A percentile compares a stretch with the other conserved stretches of the same genome.
These are phyloP conservation scores for Cataglyphis rosenhaueri DNA, from an alignment of 2,888 invertebrate species.

Conservation along the genomic window DNA sequence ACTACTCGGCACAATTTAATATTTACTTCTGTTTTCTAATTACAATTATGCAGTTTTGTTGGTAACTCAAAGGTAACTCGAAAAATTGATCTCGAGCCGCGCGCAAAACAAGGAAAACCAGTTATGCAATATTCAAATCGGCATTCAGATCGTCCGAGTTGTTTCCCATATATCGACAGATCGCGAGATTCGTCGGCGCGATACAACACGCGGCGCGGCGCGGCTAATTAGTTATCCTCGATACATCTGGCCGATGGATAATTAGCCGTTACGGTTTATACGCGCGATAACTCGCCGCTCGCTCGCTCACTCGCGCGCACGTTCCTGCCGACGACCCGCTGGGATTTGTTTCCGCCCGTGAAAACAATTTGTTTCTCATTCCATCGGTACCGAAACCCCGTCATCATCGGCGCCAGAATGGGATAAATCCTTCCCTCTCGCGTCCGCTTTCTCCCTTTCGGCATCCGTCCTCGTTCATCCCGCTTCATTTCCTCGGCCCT, in stretches of 20 bases:
- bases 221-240: slow-evolving; percentile 53
- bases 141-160: not conserved
- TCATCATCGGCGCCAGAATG: slow-evolving; percentile 59
- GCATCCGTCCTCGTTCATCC: slow-evolving; percentile 55
- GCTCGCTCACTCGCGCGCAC: slow-evolving; percentile 22
- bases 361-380: slow-evolving; percentile 58
- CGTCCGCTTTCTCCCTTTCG: slow-evolving; percentile 44
- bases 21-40: not conserved
- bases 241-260: slow-evolving; percentile 55
- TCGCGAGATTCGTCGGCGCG: slow-evolving; percentile 49
- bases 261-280: slow-evolving; percentile 51
- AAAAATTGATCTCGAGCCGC: not conserved
- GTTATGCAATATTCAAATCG: not conserved
- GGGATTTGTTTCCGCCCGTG: slow-evolving; percentile 59
- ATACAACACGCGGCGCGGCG: slow-evolving; percentile 48
- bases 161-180: slow-evolving; percentile 30
- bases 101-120: not conserved
- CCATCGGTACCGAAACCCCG: slow-evolving; percentile 56
- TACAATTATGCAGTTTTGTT: not conserved
- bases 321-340: slow-evolving; percentile 47
- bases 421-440: slow-evolving; percentile 56
- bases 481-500: slow-evolving; percentile 73
- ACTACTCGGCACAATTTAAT: not conserved
- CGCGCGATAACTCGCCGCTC: slow-evolving; percentile 48
- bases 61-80: not conserved